Percentiles rank a stretch among this genome's conserved stretches.
Conservation (phyloP, 2,888 invertebrate species). For the Patella pellucida region DNA sequence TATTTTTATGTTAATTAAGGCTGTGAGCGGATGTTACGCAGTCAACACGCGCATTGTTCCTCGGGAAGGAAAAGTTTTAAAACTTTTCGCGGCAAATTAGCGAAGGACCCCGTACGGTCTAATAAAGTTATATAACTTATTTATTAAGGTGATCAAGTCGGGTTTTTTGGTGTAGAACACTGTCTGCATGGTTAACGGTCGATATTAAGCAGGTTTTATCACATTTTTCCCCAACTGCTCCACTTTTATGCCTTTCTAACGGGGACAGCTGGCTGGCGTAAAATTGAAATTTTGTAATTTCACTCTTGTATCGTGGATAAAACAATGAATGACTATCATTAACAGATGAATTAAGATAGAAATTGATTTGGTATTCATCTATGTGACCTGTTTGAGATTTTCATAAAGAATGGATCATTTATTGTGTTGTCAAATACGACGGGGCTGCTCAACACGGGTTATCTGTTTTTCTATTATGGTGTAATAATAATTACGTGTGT, state of each 20-base stretch:
- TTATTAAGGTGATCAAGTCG: neutral
- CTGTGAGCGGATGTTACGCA: constrained; percentile 25
- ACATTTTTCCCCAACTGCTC: neutral
- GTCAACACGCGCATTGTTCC: constrained; percentile 21
- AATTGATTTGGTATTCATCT: no score
- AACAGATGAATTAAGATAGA: no score
- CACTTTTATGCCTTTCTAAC: neutral
- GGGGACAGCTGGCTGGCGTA: neutral
- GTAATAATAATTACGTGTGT: no score
- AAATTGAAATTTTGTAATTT: neutral
- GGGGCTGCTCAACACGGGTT: no score
- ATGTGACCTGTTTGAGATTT: no score
- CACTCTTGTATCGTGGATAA: no score
- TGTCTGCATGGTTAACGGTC: neutral
- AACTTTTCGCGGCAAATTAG: constrained; percentile 36
- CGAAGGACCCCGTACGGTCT: neutral
- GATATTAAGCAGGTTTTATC: neutral
- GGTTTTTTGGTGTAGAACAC: neutral
- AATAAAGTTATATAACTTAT: neutral
- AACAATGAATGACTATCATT: no score
- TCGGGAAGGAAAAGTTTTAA: constrained; percentile 36
- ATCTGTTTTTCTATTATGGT: no score
- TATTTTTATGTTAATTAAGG: constrained; percentile 27
- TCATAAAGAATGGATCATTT: no score
- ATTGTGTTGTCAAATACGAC: no score